Base-by-base conservation (phyloP, 2,113 vertebrate genomes). In the Glaucidium brasilianum region DNA sequence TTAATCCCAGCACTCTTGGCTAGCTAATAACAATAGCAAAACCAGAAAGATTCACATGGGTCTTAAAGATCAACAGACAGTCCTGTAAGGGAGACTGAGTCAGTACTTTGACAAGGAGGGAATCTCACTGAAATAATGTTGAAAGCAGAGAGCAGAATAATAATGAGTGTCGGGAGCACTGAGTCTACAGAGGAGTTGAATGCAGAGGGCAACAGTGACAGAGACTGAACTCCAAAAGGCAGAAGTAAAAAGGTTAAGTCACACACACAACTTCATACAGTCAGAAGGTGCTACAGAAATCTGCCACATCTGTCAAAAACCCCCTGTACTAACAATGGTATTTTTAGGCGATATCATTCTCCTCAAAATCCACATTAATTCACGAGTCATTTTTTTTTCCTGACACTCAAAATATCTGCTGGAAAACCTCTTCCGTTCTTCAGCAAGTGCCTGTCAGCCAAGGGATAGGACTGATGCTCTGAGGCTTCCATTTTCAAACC, bases 281-380 rank as follows among this genome's bases (percentile, higher is more conserved):
- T 87, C 80, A 93, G 90, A 94, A 95, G 76, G 78, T 84, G 64
- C 73, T 45, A 58, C 71, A 91, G 66, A 93, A 95, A 89, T 67
- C 96, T 97, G 96, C 66, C 95, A 96, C 73, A 79, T 68, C 75
- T 96, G 92, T 96, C 85, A 93, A 66, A 93, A 73, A 30, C 7
- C 5, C 2, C 59, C 72, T 84, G 80, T 88, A 90, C 74, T 91
- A 97, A 95, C 92, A 94, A 88, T 80, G 73, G 45, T 94, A 83
- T 97, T 97, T 96, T 94, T 80, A 93, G 67, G 64, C 81, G 58
- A 30, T 94, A 91, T 74, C 55, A 45, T 92, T 92, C 88, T 82
- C 63, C 88, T 94, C 66, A 94, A 96, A 96, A 97, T 94, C 76
- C 43, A 1, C 90, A 89, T 96, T 97, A 94, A 96, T 92, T 92